These are phyloP conservation scores for Nannospalax galili DNA, from an alignment of 2,113 vertebrate genomes.

Conservation along the genomic window DNA sequence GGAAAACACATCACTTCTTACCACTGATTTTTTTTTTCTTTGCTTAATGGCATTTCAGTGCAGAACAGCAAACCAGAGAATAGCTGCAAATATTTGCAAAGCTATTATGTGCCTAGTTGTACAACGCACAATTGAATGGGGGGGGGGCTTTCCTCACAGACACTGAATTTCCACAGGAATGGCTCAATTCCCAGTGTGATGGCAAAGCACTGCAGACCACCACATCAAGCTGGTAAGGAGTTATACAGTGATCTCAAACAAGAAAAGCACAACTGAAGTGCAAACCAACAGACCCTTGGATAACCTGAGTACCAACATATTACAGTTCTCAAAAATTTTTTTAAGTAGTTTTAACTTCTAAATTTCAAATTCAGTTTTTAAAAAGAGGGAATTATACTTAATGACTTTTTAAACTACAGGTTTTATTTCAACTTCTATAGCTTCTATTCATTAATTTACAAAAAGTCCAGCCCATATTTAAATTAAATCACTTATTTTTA, in stretches of 20 bases:
- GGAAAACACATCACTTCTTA: not conserved
- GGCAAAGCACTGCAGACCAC: not conserved
- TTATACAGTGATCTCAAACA: not conserved
- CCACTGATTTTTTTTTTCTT: conserved; percentile 30
- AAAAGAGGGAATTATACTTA: not conserved
- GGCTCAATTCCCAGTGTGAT: not conserved
- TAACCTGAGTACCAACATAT: not conserved
- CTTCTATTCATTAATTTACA: conserved; percentile 22
- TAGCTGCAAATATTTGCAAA: conserved; percentile 23
- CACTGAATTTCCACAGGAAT: not conserved
- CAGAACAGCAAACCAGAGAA: not conserved
- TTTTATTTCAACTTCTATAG: conserved; percentile 7
- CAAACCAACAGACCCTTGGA: not conserved
- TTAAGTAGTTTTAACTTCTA: not conserved
- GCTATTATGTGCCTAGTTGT: not conserved
- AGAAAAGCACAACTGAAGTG: not conserved
- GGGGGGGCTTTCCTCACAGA: not conserved
- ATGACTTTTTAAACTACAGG: conserved; percentile 10
- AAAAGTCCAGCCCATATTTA: conserved; percentile 2
- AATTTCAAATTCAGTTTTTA: conserved; percentile 19
- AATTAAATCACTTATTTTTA: not conserved
- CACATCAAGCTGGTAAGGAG: not conserved
- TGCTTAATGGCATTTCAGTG: conserved; percentile 44
- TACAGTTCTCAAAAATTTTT: not conserved
- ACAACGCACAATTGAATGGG: not conserved